phyloP scores from a whole-genome alignment of 1,140 invertebrate species.

The Drosophila leontia region DNA sequence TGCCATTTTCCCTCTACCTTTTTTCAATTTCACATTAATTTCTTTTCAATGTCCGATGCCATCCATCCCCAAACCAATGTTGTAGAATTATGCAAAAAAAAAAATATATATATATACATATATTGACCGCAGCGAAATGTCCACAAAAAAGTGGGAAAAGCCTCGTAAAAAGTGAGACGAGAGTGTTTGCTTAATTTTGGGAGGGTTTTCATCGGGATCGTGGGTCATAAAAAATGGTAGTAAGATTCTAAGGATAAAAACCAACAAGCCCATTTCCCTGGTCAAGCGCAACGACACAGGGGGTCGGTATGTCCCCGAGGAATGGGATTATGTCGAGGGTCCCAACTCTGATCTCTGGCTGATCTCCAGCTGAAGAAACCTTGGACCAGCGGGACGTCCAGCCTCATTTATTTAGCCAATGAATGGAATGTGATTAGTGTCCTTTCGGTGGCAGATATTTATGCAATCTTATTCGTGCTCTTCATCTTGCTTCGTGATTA shows the following conservation, averaged over 20 bases:
- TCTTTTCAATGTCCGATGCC: conserved; percentile 62
- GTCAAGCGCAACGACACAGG: conserved; percentile 77
- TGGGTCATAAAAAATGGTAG: conserved; percentile 63
- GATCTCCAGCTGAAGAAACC: conserved; percentile 49
- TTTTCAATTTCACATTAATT: conserved; percentile 82
- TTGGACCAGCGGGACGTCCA: conserved; percentile 30
- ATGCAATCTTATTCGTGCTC: conserved; percentile 10
- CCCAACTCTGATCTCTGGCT: conserved; percentile 43
- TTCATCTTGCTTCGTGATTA: not conserved
- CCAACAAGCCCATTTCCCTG: conserved; percentile 73
- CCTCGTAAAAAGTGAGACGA: conserved; percentile 64
- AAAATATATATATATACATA: not conserved
- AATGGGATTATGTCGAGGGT: conserved; percentile 24
- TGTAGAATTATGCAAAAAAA: conserved; percentile 49
- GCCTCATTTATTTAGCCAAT: conserved; percentile 11
- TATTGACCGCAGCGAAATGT: conserved; percentile 69
- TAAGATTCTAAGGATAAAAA: conserved; percentile 30
- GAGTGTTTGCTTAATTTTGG: conserved; percentile 45
- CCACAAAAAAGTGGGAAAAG: conserved; percentile 70
- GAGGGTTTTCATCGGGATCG: conserved; percentile 27
- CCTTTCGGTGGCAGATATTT: conserved; percentile 18
- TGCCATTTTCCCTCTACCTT: conserved; percentile 21
- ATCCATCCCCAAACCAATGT: not conserved
- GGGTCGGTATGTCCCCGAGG: conserved; percentile 41
- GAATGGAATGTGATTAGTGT: conserved; percentile 51